Conservation (phyloP, 2,113 vertebrate species). For the Cettia cetti region DNA sequence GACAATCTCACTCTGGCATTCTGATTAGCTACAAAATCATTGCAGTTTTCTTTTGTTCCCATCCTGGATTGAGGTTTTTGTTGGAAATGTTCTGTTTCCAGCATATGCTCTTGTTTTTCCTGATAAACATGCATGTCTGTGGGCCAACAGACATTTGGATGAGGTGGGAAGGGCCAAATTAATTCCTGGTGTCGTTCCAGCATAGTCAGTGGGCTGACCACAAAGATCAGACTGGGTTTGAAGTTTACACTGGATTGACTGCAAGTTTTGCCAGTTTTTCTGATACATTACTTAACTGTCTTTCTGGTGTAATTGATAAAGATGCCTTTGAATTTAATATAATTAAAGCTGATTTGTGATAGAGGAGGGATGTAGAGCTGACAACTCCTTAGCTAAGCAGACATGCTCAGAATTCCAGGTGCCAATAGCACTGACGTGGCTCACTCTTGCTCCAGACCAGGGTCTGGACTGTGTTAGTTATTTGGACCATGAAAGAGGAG, state of each 20-base stretch:
- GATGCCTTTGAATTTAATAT: background rate
- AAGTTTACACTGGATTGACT: background rate
- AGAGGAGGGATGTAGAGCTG: background rate
- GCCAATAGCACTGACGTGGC: background rate
- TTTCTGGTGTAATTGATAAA: background rate
- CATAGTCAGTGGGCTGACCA: background rate
- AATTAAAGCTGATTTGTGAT: background rate
- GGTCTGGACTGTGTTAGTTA: background rate
- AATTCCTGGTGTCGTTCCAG: conserved; percentile 34
- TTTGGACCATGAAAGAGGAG: background rate
- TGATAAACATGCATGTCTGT: conserved; percentile 52
- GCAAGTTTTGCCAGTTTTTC: background rate
- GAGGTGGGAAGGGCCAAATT: conserved; percentile 15
- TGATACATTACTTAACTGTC: background rate
- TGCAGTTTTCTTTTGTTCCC: conserved; percentile 36
- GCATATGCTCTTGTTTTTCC: conserved; percentile 74
- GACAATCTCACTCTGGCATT: background rate
- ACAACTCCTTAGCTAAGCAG: background rate
- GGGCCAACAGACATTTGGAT: conserved; percentile 49
- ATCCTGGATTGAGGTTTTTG: conserved; percentile 42
- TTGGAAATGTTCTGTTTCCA: conserved; percentile 55
- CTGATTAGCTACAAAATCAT: background rate
- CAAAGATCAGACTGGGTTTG: background rate
- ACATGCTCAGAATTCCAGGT: background rate
- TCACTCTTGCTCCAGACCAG: background rate